Conservation (phyloP, 2,113 vertebrate genomes). For the Leptobrachium leishanense region DNA sequence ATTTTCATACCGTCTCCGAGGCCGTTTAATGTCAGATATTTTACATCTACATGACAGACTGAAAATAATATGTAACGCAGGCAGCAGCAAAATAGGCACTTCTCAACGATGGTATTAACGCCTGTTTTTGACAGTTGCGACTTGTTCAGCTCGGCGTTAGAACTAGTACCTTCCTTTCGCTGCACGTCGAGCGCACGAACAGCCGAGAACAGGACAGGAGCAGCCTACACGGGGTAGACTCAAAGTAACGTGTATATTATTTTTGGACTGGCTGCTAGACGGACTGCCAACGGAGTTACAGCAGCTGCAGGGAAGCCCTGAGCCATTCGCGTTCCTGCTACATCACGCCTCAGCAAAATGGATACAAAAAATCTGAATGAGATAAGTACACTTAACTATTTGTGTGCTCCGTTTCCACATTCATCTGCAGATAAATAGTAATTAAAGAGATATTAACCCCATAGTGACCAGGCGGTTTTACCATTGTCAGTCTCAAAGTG, state of each 20-base stretch:
- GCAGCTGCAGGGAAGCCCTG: conserved; percentile 54
- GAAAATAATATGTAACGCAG: background rate
- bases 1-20: no score
- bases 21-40: background rate
- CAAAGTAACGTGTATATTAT: conserved; percentile 36
- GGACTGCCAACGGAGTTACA: conserved; percentile 18
- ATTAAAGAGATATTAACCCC: no score
- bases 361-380: background rate
- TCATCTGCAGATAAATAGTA: no score
- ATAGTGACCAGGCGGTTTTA: no score
- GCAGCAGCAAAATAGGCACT: background rate
- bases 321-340: conserved; percentile 47
- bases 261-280: conserved; percentile 43
- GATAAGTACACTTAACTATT: no score
- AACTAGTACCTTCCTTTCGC: background rate
- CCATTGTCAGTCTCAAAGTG: no score
- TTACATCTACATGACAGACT: background rate
- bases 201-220: background rate
- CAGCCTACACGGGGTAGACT: background rate
- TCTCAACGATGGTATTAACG: conserved; percentile 11
- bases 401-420: no score
- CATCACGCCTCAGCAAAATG: background rate
- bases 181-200: conserved; percentile 9
- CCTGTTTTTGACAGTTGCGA: conserved; percentile 1
- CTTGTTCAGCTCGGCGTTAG: background rate